phyloP scores from a whole-genome alignment of 2,888 invertebrate genomes.

The Globia sparganii region DNA sequence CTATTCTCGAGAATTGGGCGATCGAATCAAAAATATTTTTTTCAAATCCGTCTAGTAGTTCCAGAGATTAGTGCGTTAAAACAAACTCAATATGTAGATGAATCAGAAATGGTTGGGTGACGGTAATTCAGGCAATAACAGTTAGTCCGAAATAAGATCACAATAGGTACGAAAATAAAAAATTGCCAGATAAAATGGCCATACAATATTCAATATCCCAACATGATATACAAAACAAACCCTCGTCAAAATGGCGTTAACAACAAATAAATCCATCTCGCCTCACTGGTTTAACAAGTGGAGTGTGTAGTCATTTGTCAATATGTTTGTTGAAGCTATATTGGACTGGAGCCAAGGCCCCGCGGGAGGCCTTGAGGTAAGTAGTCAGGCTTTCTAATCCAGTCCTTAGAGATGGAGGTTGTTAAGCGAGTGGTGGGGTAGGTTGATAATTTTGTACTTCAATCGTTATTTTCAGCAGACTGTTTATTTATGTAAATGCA shows the following conservation, averaged over 20 bases:
- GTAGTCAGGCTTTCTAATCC: constrained; percentile 23
- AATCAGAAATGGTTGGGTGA: not conserved
- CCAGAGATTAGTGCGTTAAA: too few species aligned
- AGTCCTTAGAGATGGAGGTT: constrained; percentile 17
- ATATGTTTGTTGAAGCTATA: constrained; percentile 70
- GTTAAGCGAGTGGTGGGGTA: not conserved
- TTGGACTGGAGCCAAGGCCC: constrained; percentile 67
- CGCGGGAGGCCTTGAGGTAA: constrained; percentile 24
- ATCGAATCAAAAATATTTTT: too few species aligned
- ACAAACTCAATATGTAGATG: too few species aligned
- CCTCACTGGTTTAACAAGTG: constrained; percentile 57
- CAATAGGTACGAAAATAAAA: not conserved
- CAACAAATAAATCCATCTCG: constrained; percentile 62
- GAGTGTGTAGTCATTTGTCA: constrained; percentile 72
- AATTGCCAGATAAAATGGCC: constrained; percentile 25
- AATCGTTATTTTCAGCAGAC: not conserved
- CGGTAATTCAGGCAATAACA: not conserved
- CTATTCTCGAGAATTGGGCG: too few species aligned
- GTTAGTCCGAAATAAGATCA: not conserved
- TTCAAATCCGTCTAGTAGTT: too few species aligned
- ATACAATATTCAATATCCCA: constrained; percentile 37
- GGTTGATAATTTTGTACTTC: not conserved
- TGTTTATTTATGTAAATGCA: not conserved
- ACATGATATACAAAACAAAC: constrained; percentile 35
- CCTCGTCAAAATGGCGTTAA: constrained; percentile 52